phyloP scores from a whole-genome alignment of 2,888 invertebrate species.

The Hipparchia semele region DNA sequence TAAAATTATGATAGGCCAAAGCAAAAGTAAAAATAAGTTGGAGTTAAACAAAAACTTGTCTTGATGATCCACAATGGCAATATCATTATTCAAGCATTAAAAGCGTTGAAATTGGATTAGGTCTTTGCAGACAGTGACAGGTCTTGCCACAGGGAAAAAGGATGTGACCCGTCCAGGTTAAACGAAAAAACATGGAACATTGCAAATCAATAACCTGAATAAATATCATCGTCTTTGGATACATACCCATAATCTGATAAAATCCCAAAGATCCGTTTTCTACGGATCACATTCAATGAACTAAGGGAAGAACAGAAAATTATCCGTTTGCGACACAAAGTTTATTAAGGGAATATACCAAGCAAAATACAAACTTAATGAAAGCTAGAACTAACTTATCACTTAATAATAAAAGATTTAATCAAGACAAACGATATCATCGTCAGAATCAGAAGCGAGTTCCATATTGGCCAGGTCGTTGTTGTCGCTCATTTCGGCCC shows the following conservation, averaged over 20 bases:
- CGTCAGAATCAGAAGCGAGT: conserved; percentile 57
- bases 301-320: background rate
- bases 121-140: too few species aligned
- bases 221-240: background rate
- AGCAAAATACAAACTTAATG: background rate
- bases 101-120: too few species aligned
- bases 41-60: too few species aligned
- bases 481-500: conserved; percentile 59
- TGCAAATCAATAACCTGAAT: too few species aligned
- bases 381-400: background rate
- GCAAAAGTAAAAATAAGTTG: too few species aligned
- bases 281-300: background rate
- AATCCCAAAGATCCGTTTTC: background rate
- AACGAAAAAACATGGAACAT: too few species aligned
- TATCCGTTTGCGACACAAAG: conserved; percentile 1
- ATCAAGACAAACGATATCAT: conserved; percentile 48
- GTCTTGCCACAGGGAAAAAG: too few species aligned
- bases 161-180: too few species aligned
- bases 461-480: conserved; percentile 74
- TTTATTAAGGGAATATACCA: background rate
- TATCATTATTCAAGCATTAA: background rate
- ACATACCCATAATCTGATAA: background rate
- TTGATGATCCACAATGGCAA: background rate
- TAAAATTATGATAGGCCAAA: too few species aligned
- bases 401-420: conserved; percentile 27